Evolutionary conservation across 1,140 invertebrate species (phyloP), one percentile per base, ranked within the genome.

Genomic region (Drosophila pruinosa): DNA sequence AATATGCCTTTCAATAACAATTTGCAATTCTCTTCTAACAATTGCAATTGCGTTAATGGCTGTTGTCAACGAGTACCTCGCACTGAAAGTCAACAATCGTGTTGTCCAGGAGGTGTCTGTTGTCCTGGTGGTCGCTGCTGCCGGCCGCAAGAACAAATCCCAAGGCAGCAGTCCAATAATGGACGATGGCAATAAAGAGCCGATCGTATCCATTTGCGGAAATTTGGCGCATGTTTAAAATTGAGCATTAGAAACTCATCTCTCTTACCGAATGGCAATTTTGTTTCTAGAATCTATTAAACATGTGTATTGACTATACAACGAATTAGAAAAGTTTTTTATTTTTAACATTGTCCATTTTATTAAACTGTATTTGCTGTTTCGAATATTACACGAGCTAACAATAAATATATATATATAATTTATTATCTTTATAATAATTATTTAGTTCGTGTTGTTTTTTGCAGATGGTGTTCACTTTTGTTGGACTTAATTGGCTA

Each of bases 371-470:
- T 80, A 76, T 80, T 73, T 69, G 64, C 38, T 12, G 34, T 63
- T 80, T 81, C 19, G 82, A 73, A 77, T 85, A 70, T 80, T 64
- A 80, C 77, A 86, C 81, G 73, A 86, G 78, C 74, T 88, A 86
- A 86, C 82, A 86, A 74, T 76, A 65, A 75, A 88, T 86, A 86
- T 72, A 45, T 75, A 17, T 73, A 57, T 78, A 39, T 67, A 8
- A 57, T 67, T 54, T 36, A 34, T 62, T 47, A 58, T 50, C 57
- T 57, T 68, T 67, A 22, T 82, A 75, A 57, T 67, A 65, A 34
- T 75, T 88, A n/a, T 17, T 57, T 67, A 43, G 36, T 75, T 56
- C 47, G 52, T 57, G 41, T 62, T 72, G 15, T 48, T 26, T 48
- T 72, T 74, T 50, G 24, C 53, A 52, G 38, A 48, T 82, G 64